Conservation (phyloP, 2,888 invertebrate genomes). For the Apeira syringaria region DNA sequence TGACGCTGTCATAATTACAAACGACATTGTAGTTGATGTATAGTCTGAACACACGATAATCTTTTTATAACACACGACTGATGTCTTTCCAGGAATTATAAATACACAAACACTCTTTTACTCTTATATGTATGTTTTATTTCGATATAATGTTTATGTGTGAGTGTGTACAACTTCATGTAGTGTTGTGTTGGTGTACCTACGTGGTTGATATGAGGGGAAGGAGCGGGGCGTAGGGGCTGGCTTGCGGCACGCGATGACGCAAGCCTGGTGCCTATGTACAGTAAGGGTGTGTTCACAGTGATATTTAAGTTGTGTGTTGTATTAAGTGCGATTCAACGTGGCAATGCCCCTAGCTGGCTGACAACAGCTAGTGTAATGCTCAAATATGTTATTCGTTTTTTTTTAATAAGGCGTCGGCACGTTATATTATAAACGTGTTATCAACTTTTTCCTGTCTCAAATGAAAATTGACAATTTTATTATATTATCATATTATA, state of each 20-base stretch:
- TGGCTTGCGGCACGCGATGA: constrained; percentile 39
- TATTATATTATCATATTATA: no score
- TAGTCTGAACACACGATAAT: constrained; percentile 8
- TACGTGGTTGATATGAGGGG: constrained; percentile 37
- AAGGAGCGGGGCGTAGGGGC: constrained; percentile 14
- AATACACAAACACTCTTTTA: constrained; percentile 11
- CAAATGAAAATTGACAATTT: no score
- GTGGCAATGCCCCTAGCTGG: no score
- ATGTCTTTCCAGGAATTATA: constrained; percentile 11
- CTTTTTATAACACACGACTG: constrained; percentile 11
- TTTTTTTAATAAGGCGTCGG: no score
- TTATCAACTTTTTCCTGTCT: no score
- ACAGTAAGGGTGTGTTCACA: constrained; percentile 10
- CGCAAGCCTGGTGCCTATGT: constrained; percentile 31
- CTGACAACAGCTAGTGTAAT: no score
- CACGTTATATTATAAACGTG: no score
- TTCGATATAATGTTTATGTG: constrained; percentile 24
- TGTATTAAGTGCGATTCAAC: no score
- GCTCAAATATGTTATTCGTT: no score
- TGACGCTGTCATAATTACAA: constrained; percentile 6
- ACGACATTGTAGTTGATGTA: constrained; percentile 8
- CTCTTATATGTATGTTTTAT: constrained; percentile 17
- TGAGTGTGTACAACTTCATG: constrained; percentile 25
- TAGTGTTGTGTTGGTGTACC: constrained; percentile 29
- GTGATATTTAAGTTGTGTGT: no score